Evolutionary conservation across 2,888 invertebrate genomes (phyloP), one percentile per base, ranked within the genome.

Genomic region (Muschampia plurimacula): DNA sequence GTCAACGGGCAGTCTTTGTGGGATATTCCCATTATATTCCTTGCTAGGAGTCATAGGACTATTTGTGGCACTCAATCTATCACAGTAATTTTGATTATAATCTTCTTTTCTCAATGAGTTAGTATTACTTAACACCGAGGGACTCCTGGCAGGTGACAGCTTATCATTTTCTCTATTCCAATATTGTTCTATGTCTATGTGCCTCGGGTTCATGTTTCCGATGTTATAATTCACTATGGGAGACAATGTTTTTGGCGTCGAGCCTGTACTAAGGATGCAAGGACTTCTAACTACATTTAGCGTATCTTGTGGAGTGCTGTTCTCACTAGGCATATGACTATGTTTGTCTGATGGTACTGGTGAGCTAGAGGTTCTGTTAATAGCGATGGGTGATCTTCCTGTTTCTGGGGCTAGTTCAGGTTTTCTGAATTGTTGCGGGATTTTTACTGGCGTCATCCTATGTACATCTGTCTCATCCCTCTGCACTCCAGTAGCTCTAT

Each of bases 121-220:
- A 0, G 86, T 72, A 74, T 87, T 90, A 77, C 88, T 91, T 2
- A 82, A 80, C 7, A 84, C 82, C 0, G 92, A 89, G 0, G 89
- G 89, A 75, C 90, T 90, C 55, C 88, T 81, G 0, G 85, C 83
- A 1, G 89, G 88, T 2, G 92, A 93, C 60, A 85, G 80, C 67
- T 89, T 90, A 69, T 90, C 90, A 65, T 83, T 86, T 70, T 91
- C 90, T 49, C 89, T 84, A 76, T 86, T 89, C 90, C 91, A 93
- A 78, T 87, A 91, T 39, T 86, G 86, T 46, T 94, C 95, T 59
- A 92, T 88, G 76, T 95, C 94, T 74, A 90, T 87, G 79, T 95
- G 95, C 68, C 94, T 79, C 41, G 95, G 95, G 75, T 95, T 95
- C 89, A 95, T 94, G 73, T 95, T 95, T n/a, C 95, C 94, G 63